Evolutionary conservation across 2,797 vertebrate genomes (phyloP).

Genomic region (Muscicapa comitata): DNA sequence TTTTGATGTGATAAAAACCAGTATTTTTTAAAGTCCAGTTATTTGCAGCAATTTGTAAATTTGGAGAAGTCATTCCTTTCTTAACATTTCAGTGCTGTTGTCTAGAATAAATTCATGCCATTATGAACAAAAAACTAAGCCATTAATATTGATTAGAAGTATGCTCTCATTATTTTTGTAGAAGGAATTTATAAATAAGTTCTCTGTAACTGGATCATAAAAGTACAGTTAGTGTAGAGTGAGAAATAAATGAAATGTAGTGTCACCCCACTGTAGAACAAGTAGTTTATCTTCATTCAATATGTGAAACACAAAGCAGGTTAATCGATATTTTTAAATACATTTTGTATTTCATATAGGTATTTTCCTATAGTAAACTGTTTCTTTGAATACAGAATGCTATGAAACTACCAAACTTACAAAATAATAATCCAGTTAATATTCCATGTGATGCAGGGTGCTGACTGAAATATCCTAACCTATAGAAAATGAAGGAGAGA

Average conservation of each 20-base stretch:
- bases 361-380: background rate
- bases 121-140: background rate
- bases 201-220: background rate
- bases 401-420: background rate
- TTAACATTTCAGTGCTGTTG: background rate
- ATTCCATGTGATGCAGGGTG: background rate
- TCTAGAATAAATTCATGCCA: background rate
- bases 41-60: background rate
- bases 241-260: constrained; percentile 23
- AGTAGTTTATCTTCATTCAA: background rate
- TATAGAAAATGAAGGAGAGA: background rate
- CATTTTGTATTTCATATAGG: background rate
- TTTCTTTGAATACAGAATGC: background rate
- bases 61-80: background rate
- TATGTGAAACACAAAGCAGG: background rate
- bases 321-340: background rate
- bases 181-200: background rate
- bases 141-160: background rate
- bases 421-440: background rate
- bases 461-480: background rate
- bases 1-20: background rate
- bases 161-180: background rate
- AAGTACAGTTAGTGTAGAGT: background rate
- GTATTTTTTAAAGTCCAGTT: background rate
- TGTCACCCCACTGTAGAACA: background rate